These are phyloP conservation scores for Pasiphila rectangulata DNA, from an alignment of 2,888 invertebrate species.

Conservation along the genomic window DNA sequence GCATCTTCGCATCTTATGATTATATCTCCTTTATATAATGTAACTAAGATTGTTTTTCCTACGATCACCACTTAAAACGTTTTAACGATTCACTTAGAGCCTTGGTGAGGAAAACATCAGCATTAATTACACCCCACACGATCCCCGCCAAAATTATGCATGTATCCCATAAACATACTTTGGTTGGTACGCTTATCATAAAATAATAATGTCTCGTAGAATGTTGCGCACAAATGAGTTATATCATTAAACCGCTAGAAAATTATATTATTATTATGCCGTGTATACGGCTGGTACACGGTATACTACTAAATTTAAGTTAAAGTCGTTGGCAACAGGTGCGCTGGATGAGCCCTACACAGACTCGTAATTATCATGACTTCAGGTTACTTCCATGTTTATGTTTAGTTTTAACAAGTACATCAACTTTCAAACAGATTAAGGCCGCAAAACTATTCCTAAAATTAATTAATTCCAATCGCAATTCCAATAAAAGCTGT, in stretches of 20 bases:
- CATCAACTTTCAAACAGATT: constrained; percentile 22
- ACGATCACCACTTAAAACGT: no score
- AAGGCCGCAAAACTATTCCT: constrained; percentile 21
- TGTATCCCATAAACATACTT: not conserved
- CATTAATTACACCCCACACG: not conserved
- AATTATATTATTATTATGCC: constrained; percentile 73
- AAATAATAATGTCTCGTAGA: constrained; percentile 42
- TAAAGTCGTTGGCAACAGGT: constrained; percentile 77
- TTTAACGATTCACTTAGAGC: no score
- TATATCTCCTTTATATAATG: no score
- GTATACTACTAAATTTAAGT: constrained; percentile 75
- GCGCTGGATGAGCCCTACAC: constrained; percentile 63
- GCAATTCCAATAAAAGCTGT: constrained; percentile 23
- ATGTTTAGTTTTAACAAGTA: constrained; percentile 20
- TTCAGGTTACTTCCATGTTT: constrained; percentile 41
- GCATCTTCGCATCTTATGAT: no score
- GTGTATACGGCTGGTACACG: constrained; percentile 63
- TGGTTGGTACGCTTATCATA: constrained; percentile 9
- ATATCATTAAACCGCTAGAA: constrained; percentile 65
- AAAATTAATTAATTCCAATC: constrained; percentile 16
- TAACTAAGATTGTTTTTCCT: no score
- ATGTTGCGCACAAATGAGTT: constrained; percentile 48
- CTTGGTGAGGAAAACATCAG: no score
- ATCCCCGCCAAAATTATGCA: not conserved
- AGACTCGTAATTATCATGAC: constrained; percentile 71